Evolutionary conservation across 2,888 invertebrate genomes (phyloP).

Genomic region (Lamproptera curius): DNA sequence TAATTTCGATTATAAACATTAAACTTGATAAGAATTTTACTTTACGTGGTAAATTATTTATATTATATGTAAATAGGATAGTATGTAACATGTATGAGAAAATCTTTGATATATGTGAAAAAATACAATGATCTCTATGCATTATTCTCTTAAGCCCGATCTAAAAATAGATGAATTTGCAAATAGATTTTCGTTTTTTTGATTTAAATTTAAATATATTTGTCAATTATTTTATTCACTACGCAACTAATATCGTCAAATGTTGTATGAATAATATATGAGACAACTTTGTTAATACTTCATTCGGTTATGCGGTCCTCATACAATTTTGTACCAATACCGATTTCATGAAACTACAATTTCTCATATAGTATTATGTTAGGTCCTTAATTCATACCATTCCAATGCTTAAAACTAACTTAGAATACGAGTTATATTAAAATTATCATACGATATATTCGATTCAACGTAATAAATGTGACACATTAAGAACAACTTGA

Average conservation of each 20-base stretch:
- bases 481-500: conserved; percentile 1
- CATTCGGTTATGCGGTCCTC: not conserved
- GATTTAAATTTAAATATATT: not conserved
- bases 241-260: not conserved
- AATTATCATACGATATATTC: not conserved
- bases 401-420: not conserved
- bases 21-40: too few relatives aligned
- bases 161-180: conserved; percentile 11
- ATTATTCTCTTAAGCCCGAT: not conserved
- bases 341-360: not conserved
- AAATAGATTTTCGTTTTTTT: not conserved
- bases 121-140: not conserved
- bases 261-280: not conserved
- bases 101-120: not conserved
- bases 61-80: too few relatives aligned
- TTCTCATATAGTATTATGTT: not conserved
- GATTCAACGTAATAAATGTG: not conserved
- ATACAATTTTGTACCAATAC: conserved; percentile 13
- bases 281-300: not conserved
- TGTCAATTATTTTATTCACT: not conserved
- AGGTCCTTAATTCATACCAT: not conserved
- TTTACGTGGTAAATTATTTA: too few relatives aligned
- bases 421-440: not conserved
- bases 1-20: too few relatives aligned
- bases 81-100: not conserved